Evolutionary conservation across 2,797 vertebrate species (phyloP).

Genomic region (Vultur gryphus): DNA sequence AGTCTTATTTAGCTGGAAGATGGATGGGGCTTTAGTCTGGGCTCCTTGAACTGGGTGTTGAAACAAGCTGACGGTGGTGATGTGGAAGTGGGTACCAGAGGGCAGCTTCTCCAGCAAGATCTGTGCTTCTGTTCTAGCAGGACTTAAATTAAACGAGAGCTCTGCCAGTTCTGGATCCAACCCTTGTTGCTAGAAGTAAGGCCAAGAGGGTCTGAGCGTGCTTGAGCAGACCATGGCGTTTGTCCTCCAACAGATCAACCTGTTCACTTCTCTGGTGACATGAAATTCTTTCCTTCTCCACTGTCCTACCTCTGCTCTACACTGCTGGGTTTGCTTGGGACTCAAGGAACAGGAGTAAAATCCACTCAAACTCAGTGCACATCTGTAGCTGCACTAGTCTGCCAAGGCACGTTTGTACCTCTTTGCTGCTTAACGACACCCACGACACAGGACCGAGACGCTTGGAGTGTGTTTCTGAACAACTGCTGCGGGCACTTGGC

Average conservation of each 20-base stretch:
- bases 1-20: background rate
- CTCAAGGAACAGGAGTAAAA: background rate
- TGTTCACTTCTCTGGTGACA: background rate
- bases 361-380: background rate
- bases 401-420: background rate
- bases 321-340: background rate
- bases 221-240: background rate
- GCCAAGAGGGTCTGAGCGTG: background rate
- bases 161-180: background rate
- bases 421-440: background rate
- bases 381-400: background rate
- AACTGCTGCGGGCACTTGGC: background rate
- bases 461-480: background rate
- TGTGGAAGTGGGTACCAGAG: background rate
- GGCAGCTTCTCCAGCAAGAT: background rate
- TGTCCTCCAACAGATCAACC: background rate
- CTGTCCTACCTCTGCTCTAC: background rate
- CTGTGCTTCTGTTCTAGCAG: background rate
- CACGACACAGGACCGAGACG: rapidly evolving
- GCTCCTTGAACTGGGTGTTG: background rate
- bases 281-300: background rate
- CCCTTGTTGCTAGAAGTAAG: background rate
- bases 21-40: background rate
- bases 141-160: background rate
- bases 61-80: background rate